Evolutionary conservation across 2,113 vertebrate genomes (phyloP).

Genomic region (Phrynosoma blainvillii): DNA sequence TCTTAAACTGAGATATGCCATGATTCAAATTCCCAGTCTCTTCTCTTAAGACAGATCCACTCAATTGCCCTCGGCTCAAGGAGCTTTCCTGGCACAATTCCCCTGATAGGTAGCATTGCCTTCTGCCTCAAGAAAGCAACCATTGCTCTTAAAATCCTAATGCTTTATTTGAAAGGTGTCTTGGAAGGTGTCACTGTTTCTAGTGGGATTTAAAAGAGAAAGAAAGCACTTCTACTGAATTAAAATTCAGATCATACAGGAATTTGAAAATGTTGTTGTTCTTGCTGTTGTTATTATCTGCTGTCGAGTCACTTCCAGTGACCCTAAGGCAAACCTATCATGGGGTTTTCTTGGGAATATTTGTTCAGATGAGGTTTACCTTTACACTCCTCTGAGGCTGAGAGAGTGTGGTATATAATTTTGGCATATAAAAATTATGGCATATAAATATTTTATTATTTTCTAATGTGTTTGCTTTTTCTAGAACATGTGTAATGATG

Average conservation of each 20-base stretch:
- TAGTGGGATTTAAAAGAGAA: too few relatives aligned
- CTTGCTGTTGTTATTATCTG: too few relatives aligned
- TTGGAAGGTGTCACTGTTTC: neutral
- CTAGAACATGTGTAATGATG: neutral
- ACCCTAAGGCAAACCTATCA: too few relatives aligned
- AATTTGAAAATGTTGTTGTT: too few relatives aligned
- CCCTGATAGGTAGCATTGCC: neutral
- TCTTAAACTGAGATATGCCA: neutral
- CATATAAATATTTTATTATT: slow-evolving; percentile 11
- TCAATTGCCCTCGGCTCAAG: neutral
- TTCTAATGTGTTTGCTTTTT: neutral
- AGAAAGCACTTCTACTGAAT: neutral
- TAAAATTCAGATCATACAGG: too few relatives aligned
- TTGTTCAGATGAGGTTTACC: too few relatives aligned
- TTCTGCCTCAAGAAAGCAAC: neutral
- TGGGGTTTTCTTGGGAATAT: too few relatives aligned
- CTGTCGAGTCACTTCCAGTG: too few relatives aligned
- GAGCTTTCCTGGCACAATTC: neutral
- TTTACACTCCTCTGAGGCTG: too few relatives aligned
- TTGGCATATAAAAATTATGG: too few relatives aligned
- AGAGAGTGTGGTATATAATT: too few relatives aligned
- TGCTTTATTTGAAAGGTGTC: neutral
- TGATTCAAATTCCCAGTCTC: neutral
- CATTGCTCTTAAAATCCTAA: neutral
- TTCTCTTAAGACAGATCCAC: neutral